Base-by-base conservation (phyloP, 2,113 vertebrate species). In the Saccopteryx bilineata region DNA sequence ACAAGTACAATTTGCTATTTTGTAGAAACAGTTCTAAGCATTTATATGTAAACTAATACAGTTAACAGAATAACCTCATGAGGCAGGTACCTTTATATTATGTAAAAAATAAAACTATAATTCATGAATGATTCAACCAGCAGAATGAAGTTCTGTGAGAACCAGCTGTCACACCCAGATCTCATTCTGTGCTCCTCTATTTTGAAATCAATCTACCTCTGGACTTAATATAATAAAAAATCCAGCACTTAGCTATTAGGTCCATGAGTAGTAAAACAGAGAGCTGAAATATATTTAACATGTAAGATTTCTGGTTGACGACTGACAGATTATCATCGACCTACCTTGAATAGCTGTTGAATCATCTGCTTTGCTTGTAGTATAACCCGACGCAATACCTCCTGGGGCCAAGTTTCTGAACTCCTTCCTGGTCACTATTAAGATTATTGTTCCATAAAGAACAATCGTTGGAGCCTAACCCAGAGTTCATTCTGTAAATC, bases 301-400 rank as follows among this genome's bases (percentile, higher is more conserved):
- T 14, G 17, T 26, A 61, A 60, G 4, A 1, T 48, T 79, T 4
- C 21, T 76, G 21, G 50, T 66, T 87, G 48, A 66, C 46, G 60
- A 79, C 31, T 61, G 46, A 17, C 8, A 68, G 3, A 48, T 28
- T 21, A 33, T 78, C 46, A 85, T 4, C 39, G 50, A 26, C 7
- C 2, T 12, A 71, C 4, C 39, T 23, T 75, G 17, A 61, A 46
- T n/a, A 50, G 5, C 24, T 63, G 19, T 19, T 21, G 9, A 66
- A 52, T 61, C 33, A 26, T 56, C 48, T 81, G 13, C 13, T 79
- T 21, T 39, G 12, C 19, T 75, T 75, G 8, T 7, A 5, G 1
- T 58, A 2, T n/a, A 71, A 24, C 7, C 2, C 31, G 28, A 19
- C 17, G 4, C 31, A n/a, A 0, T 14, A 33, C 19, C 23, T 9